Evolutionary conservation across 2,888 invertebrate genomes (phyloP).

Genomic region (Hypsopygia costalis): DNA sequence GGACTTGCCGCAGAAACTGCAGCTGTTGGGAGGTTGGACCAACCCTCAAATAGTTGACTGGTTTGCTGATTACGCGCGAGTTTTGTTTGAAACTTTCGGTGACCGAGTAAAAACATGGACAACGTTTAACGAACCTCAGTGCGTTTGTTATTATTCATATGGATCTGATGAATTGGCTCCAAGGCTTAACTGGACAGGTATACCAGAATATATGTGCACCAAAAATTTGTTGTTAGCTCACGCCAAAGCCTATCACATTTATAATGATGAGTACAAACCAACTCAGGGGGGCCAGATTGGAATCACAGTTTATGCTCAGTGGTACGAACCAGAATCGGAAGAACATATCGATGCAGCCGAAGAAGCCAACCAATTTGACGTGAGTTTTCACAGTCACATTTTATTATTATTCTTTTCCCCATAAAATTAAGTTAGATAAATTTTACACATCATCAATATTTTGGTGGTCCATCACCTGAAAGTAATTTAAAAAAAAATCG

Average conservation of each 20-base stretch:
- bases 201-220: constrained; percentile 66
- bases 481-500: too few species aligned
- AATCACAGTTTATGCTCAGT: constrained; percentile 34
- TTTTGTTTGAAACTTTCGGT: constrained; percentile 55
- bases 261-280: constrained; percentile 42
- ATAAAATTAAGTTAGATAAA: too few species aligned
- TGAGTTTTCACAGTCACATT: too few species aligned
- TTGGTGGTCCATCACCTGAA: too few species aligned
- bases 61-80: constrained; percentile 62
- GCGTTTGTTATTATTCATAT: constrained; percentile 56
- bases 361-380: constrained; percentile 31
- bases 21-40: constrained; percentile 71
- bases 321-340: constrained; percentile 42
- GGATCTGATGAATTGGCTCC: constrained; percentile 41
- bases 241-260: constrained; percentile 54
- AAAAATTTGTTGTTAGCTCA: constrained; percentile 75
- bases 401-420: too few species aligned
- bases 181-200: constrained; percentile 45
- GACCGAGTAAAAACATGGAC: constrained; percentile 74
- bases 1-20: constrained; percentile 71
- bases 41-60: constrained; percentile 55
- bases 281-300: constrained; percentile 32
- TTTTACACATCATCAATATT: too few species aligned
- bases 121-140: constrained; percentile 76
- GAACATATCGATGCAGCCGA: constrained; percentile 50